Percentiles rank a stretch among this genome's conserved stretches.
phyloP scores from a whole-genome alignment of 2,797 vertebrate genomes.

The Craterocephalus amniculus region DNA sequence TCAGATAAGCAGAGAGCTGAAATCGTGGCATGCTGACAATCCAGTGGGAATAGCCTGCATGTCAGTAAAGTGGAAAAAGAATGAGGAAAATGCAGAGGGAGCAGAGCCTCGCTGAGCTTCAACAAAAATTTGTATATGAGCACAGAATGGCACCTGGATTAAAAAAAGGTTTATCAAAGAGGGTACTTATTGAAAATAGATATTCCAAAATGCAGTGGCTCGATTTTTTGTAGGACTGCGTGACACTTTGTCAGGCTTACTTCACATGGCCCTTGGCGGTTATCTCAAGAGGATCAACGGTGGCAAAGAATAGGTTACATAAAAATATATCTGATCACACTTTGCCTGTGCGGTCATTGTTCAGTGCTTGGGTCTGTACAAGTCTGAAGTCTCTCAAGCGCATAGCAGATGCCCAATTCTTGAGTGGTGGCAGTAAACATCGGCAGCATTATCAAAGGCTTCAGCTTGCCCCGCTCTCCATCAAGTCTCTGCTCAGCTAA shows the following conservation, averaged over 20 bases:
- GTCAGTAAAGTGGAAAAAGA: conserved; percentile 60
- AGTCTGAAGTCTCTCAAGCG: conserved; percentile 56
- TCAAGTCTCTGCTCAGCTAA: conserved; percentile 74
- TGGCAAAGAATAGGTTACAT: conserved; percentile 21
- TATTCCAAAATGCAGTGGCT: conserved; percentile 9
- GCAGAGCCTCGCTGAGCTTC: conserved; percentile 13
- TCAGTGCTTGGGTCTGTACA: conserved; percentile 16
- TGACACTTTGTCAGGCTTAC: neutral
- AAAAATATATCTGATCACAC: conserved; percentile 20
- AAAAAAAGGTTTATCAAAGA: conserved; percentile 20
- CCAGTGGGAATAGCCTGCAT: conserved; percentile 65
- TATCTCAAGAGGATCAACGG: conserved; percentile 19
- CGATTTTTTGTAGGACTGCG: neutral
- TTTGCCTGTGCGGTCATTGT: conserved; percentile 25
- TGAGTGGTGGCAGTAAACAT: conserved; percentile 68
- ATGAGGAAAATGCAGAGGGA: conserved; percentile 19
- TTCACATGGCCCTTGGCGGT: conserved; percentile 11
- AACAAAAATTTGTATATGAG: conserved; percentile 5
- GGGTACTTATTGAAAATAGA: conserved; percentile 12
- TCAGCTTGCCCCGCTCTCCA: conserved; percentile 73
- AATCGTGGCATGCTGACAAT: conserved; percentile 53
- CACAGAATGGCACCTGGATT: conserved; percentile 14
- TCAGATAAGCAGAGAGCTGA: conserved; percentile 74
- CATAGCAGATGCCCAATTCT: conserved; percentile 66
- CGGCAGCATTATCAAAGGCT: conserved; percentile 79